Base-by-base conservation (phyloP, 2,888 invertebrate genomes). In the Colostygia pectinataria region DNA sequence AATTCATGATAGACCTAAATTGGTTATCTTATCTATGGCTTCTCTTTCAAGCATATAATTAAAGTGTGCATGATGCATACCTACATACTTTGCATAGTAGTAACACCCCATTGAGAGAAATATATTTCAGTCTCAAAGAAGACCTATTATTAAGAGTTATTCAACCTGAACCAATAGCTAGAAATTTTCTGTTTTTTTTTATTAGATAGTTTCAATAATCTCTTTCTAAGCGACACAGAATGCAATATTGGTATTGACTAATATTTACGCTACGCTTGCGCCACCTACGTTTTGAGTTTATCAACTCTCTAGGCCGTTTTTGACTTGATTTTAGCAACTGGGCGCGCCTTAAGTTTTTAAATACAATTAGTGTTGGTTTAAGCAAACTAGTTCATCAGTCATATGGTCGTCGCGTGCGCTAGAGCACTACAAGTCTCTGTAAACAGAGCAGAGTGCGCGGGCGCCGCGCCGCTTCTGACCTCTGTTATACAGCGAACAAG, bases 1-100 rank as follows among this genome's bases (percentile, higher is more conserved):
- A 74, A 76, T 76, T 77, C 76, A 77, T 47, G 44, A 56, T 61
- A 63, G 59, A 67, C 75, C 76, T 74, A 79, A 79, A 80, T 81
- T 78, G 68, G 64, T 69, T 82, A 80, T 82, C 82, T 80, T 80
- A 81, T 83, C 82, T 61, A 59, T 77, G 83, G 81, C 80, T 83
- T 83, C 82, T 76, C 76, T 75, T 77, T 71, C 68, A 66, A 63
- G 61, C 59, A 65, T 69, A 73, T 74, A 74, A 79, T 79, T 77
- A 72, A 65, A 67, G 71, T 61, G 58, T 50, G 59, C 54, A 28
- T 24, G 37, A 13, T 41, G 20, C 15, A 24, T 20, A 24, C n/a
- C n/a, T 15, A 27, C 27, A 38, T 15, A 15, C 37, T 37, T 9
- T 25, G n/a, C 9, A 25, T 13, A 14, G 24, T n/a, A 13, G n/a